Base-by-base conservation (phyloP, 2,113 vertebrate genomes). In the Pseudopodoces humilis region DNA sequence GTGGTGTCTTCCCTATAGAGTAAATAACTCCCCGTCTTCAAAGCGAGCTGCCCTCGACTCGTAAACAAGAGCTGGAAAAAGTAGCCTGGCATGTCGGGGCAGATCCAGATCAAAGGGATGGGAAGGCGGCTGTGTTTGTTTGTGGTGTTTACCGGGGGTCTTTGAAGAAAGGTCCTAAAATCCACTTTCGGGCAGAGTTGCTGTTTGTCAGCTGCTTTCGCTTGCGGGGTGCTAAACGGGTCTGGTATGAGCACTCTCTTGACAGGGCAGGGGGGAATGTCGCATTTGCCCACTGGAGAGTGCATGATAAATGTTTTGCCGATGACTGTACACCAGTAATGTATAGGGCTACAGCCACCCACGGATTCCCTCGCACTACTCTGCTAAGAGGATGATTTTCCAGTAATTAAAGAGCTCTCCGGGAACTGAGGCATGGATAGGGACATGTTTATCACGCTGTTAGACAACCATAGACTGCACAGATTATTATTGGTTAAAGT, bases 251-350 rank as follows among this genome's bases (percentile, higher is more conserved):
- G 97, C 93, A 47, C 69, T 75, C 95, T 96, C 97, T 97, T 99
- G 98, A 97, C 98, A 98, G 97, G 96, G 95, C 91, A 93, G 92
- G 96, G 97, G 98, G 98, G 99, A 99, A 99, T 99, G 99, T 98
- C 90, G 97, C 98, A 96, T 98, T 97, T 97, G 97, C 98, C 97
- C 98, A 98, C 97, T 98, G 98, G 98, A 98, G 97, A 97, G 98
- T 97, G 98, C 98, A 96, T 98, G 99, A 98, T 98, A 98, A 98
- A 99, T 99, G 98, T 97, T 99, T 99, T 87, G 92, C 97, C 94
- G 97, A 97, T 99, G 99, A 99, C 98, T 98, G 87, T 97, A 85
- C 96, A 22, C 70, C 95, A 68, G 97, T 67, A 94, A 93, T 95
- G 87, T 92, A 97, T 97, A 98, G 97, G 94, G 84, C 97, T 95